Percentiles rank a stretch among this genome's conserved stretches.
Evolutionary conservation across 2,797 vertebrate genomes (phyloP).

Genomic region (Myotis myotis): DNA sequence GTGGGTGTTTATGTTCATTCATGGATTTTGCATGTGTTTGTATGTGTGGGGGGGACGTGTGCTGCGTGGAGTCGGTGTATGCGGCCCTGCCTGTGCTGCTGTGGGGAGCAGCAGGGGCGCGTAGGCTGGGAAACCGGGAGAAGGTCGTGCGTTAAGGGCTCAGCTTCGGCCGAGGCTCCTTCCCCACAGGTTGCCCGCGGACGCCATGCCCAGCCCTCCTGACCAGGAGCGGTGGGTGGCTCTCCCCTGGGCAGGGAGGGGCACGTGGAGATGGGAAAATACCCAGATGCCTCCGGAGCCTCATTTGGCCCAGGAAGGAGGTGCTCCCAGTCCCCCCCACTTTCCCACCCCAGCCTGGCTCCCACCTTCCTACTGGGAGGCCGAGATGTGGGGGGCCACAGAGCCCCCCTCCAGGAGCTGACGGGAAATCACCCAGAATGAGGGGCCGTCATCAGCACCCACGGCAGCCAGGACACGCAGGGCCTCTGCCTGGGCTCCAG

Average conservation of each 20-base stretch:
- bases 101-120: not conserved
- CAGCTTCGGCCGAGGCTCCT: not conserved
- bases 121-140: not conserved
- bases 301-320: not conserved
- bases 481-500: not conserved
- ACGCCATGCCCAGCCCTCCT: not conserved
- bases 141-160: no score
- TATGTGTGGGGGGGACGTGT: accelerated
- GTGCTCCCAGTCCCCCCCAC: not conserved
- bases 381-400: accelerated
- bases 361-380: not conserved
- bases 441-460: not conserved
- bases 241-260: not conserved
- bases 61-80: not conserved
- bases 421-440: not conserved
- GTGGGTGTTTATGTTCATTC: not conserved
- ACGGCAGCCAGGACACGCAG: not conserved
- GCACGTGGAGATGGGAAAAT: not conserved
- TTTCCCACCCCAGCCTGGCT: not conserved
- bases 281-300: not conserved
- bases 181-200: not conserved
- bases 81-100: not conserved
- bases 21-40: not conserved
- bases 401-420: not conserved
- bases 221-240: no score